phyloP scores from a whole-genome alignment of 2,113 vertebrate genomes.

The Centropus unirufus region DNA sequence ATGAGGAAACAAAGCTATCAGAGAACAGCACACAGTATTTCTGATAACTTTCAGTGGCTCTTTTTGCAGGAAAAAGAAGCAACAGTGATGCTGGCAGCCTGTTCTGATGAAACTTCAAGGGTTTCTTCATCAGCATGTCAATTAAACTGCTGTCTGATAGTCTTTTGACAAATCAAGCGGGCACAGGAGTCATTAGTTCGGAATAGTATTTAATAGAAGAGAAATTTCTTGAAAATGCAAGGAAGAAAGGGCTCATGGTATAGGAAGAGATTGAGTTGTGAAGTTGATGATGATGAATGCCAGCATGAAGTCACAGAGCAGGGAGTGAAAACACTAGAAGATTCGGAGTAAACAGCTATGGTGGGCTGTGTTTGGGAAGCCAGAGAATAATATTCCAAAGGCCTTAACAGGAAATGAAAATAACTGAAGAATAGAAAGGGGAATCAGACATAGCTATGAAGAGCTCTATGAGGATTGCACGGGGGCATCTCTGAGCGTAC shows the following conservation, averaged over 20 bases:
- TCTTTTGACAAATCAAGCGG: slow-evolving; percentile 62
- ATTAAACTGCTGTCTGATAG: slow-evolving; percentile 63
- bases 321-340: neutral
- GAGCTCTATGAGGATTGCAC: neutral
- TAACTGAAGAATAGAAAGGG: neutral
- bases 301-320: neutral
- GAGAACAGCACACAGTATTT: neutral
- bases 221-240: slow-evolving; percentile 1
- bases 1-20: neutral
- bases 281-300: neutral
- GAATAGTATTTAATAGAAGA: slow-evolving; percentile 55
- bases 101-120: slow-evolving; percentile 48
- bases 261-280: neutral
- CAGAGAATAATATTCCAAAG: neutral
- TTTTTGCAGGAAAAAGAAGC: slow-evolving; percentile 7
- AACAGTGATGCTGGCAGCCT: slow-evolving; percentile 6
- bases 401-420: neutral
- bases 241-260: neutral
- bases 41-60: slow-evolving; percentile 19
- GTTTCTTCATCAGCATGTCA: slow-evolving; percentile 29
- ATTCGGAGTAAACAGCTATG: neutral
- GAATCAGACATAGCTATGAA: neutral
- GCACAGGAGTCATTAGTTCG: slow-evolving; percentile 17
- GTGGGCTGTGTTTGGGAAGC: neutral
- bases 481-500: neutral